Evolutionary conservation across 1,140 invertebrate genomes (phyloP).

Genomic region (Brachionus angularis): DNA sequence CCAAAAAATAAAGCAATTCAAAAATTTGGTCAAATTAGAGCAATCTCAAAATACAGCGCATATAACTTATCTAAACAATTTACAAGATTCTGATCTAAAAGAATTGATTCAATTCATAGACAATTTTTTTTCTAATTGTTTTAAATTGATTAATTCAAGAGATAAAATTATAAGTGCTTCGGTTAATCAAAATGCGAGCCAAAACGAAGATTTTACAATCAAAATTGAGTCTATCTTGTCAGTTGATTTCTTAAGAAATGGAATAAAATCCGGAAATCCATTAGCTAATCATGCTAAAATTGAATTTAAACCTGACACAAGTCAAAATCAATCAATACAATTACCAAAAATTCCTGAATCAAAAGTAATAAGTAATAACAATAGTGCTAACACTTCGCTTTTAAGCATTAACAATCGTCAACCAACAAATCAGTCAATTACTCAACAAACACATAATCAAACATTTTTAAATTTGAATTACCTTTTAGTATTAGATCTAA

Average conservation of each 20-base stretch:
- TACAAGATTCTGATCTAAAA: constrained; percentile 21
- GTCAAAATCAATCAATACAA: not conserved
- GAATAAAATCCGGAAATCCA: constrained; percentile 14
- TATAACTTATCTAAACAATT: constrained; percentile 7
- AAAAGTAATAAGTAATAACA: not conserved
- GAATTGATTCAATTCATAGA: constrained; percentile 1
- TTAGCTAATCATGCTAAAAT: not conserved
- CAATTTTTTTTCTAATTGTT: constrained; percentile 13
- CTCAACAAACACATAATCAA: too few species aligned
- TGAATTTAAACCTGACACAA: not conserved
- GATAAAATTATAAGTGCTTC: not conserved
- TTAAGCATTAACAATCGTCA: not conserved
- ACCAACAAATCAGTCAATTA: too few species aligned
- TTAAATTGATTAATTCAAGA: not conserved
- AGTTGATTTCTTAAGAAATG: constrained; percentile 26
- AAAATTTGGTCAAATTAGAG: constrained; percentile 28
- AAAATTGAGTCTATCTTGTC: not conserved
- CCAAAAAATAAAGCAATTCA: constrained; percentile 31
- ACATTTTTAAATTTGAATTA: constrained; percentile 11
- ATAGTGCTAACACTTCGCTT: not conserved
- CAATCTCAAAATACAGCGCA: constrained; percentile 9
- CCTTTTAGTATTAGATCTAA: constrained; percentile 8
- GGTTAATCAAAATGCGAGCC: not conserved
- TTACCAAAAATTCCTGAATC: constrained; percentile 27
- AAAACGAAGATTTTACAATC: constrained; percentile 1